Evolutionary conservation across 2,888 invertebrate genomes (phyloP), one percentile per base, ranked within the genome.

Genomic region (Xestia sexstrigata): DNA sequence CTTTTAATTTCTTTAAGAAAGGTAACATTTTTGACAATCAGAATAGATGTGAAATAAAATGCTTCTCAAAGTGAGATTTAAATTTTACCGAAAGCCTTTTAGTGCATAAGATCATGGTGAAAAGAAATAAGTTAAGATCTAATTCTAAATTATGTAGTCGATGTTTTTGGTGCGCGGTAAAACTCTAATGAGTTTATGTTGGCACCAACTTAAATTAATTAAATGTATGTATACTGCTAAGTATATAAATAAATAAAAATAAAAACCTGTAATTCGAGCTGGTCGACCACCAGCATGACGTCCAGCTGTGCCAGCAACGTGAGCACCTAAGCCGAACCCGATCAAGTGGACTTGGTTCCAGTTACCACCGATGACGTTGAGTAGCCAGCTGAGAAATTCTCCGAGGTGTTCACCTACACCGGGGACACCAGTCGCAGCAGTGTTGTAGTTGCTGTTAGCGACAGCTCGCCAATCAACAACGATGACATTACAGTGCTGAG

Each of bases 271-370:
- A 5, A 95, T 84, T 79, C 94, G 92, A 11, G 84, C 84, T 7
- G 90, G 75, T 20, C 89, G 87, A 1, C 91, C 82, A n/a, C 88
- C 89, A 13, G 89, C 84, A 1, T 86, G 80, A 4, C 94, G 93
- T 0, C 95, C 95, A 30, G 95, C 93, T 45, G 86, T 92, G 2
- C 94, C 95, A 3, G 94, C 94, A 3, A 96, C 90, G 82, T 97
- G 97, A 73, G 96, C 95, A 0, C 97, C 97, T 80, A 97, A 92
- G 81, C 96, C 96, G 91, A 94, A 94, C 23, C 97, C 97, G 15
- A 96, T 89, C 15, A 96, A 88, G 78, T 97, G 96, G 0, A 96
- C 90, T 72, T 94, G 93, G 78, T 93, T 93, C 92, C 93, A 93
- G 81, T 94, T 92, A 9, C 94, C 93, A n/a, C 95, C 95, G 66